phyloP scores from a whole-genome alignment of 1,140 invertebrate genomes.

The Drosophila virilis region DNA sequence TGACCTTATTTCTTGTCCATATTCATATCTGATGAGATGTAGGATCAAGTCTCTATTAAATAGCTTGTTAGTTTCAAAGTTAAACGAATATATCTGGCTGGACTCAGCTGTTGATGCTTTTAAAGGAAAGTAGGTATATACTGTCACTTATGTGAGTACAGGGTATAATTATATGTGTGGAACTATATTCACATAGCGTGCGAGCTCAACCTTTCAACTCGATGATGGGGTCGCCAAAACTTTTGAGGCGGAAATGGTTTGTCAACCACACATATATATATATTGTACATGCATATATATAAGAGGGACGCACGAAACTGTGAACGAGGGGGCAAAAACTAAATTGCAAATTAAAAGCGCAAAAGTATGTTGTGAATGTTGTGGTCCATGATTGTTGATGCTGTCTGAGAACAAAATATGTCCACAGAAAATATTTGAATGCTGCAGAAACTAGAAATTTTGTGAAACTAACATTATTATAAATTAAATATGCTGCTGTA shows the following conservation, averaged over 20 bases:
- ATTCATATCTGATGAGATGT: too few species aligned
- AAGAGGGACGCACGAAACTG: background rate
- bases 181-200: constrained; percentile 13
- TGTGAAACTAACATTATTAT: too few species aligned
- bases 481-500: too few species aligned
- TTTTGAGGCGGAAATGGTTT: constrained; percentile 9
- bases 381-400: too few species aligned
- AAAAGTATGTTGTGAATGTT: background rate
- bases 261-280: background rate
- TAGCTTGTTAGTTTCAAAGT: background rate
- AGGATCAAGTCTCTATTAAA: background rate
- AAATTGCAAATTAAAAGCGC: background rate
- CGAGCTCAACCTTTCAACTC: constrained; percentile 16
- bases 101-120: background rate
- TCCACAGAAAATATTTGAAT: too few species aligned
- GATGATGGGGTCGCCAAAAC: background rate
- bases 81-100: background rate
- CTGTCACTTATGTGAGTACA: background rate
- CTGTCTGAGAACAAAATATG: too few species aligned
- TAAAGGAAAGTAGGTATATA: background rate
- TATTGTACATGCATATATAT: too few species aligned
- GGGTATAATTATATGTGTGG: constrained; percentile 14
- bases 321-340: background rate
- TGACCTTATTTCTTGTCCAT: too few species aligned
- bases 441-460: too few species aligned